Percentiles rank a stretch among this genome's conserved stretches.
Evolutionary conservation across 64 coral and sea anemone species (phyloP).

Genomic region (Montipora cactus): DNA sequence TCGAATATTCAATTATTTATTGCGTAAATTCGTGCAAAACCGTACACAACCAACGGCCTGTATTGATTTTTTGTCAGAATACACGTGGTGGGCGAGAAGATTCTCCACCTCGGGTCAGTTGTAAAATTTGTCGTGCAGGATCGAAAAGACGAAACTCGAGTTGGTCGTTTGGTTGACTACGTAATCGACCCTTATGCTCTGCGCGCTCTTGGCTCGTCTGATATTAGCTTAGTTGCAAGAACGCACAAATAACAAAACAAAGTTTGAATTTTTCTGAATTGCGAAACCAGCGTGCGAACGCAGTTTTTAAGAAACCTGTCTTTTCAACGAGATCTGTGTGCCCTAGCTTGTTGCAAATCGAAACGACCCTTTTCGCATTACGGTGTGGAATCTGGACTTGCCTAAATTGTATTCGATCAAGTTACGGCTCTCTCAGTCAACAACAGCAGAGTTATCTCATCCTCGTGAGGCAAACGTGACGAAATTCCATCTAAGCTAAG

Average conservation of each 20-base stretch:
- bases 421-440: slow-evolving; percentile 9
- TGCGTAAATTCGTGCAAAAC: slow-evolving; percentile 41
- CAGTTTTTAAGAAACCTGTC: slow-evolving; percentile 8
- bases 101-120: not conserved
- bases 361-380: slow-evolving; percentile 4
- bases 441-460: not conserved
- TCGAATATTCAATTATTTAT: slow-evolving; percentile 55
- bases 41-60: not conserved
- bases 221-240: slow-evolving; percentile 42
- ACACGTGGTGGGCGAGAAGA: not conserved
- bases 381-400: slow-evolving; percentile 48
- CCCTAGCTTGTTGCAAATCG: slow-evolving; percentile 25
- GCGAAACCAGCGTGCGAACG: not conserved
- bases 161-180: not conserved
- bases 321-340: slow-evolving; percentile 20
- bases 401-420: slow-evolving; percentile 30
- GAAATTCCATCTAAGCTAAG: not conserved
- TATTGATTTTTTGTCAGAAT: slow-evolving; percentile 5
- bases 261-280: slow-evolving; percentile 32
- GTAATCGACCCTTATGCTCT: slow-evolving; percentile 22
- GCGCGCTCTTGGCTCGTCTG: slow-evolving; percentile 21
- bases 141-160: slow-evolving; percentile 10
- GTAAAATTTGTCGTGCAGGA: slow-evolving; percentile 16
- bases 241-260: slow-evolving; percentile 29
- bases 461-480: slow-evolving; percentile 54